Conservation (phyloP, 30 jellyfish, hydroid and myxozoan genomes). For the Catostylus mosaicus region DNA sequence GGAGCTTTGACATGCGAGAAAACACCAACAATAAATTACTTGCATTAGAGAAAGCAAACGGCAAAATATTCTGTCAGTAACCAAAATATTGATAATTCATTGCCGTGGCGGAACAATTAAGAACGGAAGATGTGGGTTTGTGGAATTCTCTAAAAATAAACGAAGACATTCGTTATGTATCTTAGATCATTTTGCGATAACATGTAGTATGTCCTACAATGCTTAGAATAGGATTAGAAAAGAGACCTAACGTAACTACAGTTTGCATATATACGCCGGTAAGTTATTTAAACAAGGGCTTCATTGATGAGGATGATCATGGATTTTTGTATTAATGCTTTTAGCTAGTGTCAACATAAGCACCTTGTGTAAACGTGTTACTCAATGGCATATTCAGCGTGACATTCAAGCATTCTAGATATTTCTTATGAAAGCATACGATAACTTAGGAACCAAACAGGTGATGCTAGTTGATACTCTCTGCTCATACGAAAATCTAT, state of each 20-base stretch:
- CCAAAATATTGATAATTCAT: slow-evolving; percentile 35
- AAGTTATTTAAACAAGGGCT: too few relatives aligned
- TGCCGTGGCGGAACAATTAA: slow-evolving; percentile 8
- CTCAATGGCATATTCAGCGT: background rate
- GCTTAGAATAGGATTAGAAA: background rate
- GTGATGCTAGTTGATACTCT: too few relatives aligned
- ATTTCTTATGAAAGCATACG: background rate
- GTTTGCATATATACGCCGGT: too few relatives aligned
- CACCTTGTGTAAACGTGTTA: slow-evolving; percentile 21
- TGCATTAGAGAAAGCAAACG: background rate
- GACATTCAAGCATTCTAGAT: background rate
- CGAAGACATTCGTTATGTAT: background rate
- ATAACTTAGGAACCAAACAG: background rate
- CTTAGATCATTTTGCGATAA: slow-evolving; percentile 8
- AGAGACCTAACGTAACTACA: too few relatives aligned
- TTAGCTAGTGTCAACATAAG: slow-evolving; percentile 1
- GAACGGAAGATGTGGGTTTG: slow-evolving; percentile 58
- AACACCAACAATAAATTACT: background rate
- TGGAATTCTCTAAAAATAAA: slow-evolving; percentile 4
- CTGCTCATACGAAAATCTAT: too few relatives aligned
- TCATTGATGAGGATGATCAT: too few relatives aligned
- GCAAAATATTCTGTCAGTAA: background rate
- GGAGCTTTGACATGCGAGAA: background rate
- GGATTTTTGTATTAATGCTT: background rate
- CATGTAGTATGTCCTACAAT: background rate